These are phyloP conservation scores for Ametastegia equiseti DNA, from an alignment of 2,888 invertebrate genomes.

Conservation along the genomic window DNA sequence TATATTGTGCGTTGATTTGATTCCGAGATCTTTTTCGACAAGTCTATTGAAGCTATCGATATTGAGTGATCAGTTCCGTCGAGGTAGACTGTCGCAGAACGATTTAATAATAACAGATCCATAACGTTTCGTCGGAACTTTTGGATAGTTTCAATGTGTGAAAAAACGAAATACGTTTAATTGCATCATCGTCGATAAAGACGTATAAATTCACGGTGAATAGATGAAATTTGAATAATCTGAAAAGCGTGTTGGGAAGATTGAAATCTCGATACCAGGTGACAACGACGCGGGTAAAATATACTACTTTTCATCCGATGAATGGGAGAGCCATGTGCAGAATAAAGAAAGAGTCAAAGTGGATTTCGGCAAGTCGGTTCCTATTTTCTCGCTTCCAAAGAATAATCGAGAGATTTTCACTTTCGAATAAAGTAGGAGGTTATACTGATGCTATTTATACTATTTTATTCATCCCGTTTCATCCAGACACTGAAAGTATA, in stretches of 20 bases:
- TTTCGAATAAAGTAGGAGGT: background rate
- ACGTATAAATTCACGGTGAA: background rate
- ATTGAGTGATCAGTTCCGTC: background rate
- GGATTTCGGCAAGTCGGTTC: background rate
- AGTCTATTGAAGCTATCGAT: background rate
- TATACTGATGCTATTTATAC: background rate
- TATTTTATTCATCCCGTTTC: background rate
- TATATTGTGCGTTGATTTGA: background rate
- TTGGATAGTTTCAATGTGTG: background rate
- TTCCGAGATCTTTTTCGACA: background rate
- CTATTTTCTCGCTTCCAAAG: background rate
- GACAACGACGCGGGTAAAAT: slow-evolving; percentile 35
- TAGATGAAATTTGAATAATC: slow-evolving; percentile 9
- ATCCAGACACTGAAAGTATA: slow-evolving; percentile 2
- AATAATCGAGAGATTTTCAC: background rate
- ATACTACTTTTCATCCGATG: slow-evolving; percentile 32
- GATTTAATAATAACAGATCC: background rate
- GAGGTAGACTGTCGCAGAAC: background rate
- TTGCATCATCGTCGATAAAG: background rate
- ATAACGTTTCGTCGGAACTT: background rate
- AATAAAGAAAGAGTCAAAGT: slow-evolving; percentile 35
- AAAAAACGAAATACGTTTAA: background rate
- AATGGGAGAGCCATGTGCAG: slow-evolving; percentile 32
- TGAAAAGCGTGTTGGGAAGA: background rate
- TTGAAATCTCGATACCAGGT: slow-evolving; percentile 26